Base-by-base conservation (phyloP, 2,888 invertebrate species). In the Kryphioiulus occultus region DNA sequence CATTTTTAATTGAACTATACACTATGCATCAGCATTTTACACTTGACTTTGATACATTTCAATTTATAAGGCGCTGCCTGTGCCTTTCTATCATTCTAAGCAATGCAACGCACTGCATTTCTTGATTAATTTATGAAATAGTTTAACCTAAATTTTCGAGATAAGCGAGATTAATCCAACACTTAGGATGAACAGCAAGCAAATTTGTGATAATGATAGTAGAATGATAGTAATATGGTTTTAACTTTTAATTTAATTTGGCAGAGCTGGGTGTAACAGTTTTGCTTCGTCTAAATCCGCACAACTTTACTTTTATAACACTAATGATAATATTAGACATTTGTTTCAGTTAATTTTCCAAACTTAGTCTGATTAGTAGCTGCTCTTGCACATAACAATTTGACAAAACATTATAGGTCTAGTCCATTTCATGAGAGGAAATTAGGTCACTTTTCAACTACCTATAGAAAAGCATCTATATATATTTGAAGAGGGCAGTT, bases 1-100 rank as follows among this genome's bases (percentile, higher is more conserved):
- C 19, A 19, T 4, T 68, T 22, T 68, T 68, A 9, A 26, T 26
- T 68, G 68, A 22, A 68, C 19, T 19, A 17, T 53, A 53, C n/a
- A 53, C 68, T 68, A 68, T 68, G 68, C 68, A 68, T 68, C 68
- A 68, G 68, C 68, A 68, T 26, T 68, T 68, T 68, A 68, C 68
- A 12, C 22, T 22, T 68, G 26, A 68, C 68, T 68, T 68, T 68
- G 68, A 68, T 68, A 68, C 68, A 68, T 68, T 68, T 68, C 22
- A 68, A 68, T 22, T 68, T 68, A 26, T 68, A 68, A 7, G 26
- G 22, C 1, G 12, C 22, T 22, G 22, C 26, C 22, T 22, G 22
- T 26, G 26, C 22, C 68, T 26, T 26, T 68, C 12, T 26, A 4
- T 10, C 68, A 68, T 68, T 26, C 68, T 22, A 68, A 10, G 22